Percentiles rank a stretch among this genome's conserved stretches.
phyloP scores from a whole-genome alignment of 2,113 vertebrate species.

The Apus apus region DNA sequence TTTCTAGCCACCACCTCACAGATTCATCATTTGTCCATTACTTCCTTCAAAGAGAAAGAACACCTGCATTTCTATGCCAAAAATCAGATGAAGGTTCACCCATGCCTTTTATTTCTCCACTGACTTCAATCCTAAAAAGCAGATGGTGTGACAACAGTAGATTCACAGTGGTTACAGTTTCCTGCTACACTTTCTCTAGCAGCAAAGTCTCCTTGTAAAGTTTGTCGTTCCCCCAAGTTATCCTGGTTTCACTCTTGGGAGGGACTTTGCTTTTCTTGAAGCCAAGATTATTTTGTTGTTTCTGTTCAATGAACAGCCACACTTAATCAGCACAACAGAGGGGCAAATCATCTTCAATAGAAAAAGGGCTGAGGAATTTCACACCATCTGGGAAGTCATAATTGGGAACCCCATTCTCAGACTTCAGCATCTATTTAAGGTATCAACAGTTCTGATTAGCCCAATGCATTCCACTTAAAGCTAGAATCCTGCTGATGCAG shows the following conservation, averaged over 20 bases:
- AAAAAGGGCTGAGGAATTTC: not conserved
- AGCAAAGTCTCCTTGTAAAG: not conserved
- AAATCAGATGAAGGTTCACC: not conserved
- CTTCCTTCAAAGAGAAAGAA: slow-evolving; percentile 11
- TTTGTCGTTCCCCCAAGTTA: not conserved
- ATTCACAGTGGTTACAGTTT: not conserved
- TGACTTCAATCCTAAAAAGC: not conserved
- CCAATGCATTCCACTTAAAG: not conserved
- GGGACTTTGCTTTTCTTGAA: not conserved
- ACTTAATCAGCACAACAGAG: not conserved
- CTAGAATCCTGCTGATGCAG: not conserved
- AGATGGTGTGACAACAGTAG: not conserved
- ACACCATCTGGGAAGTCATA: not conserved
- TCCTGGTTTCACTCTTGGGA: not conserved
- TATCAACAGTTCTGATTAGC: not conserved
- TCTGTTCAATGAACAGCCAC: not conserved
- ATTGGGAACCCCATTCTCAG: not conserved
- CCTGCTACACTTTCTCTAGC: not conserved
- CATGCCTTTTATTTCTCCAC: not conserved
- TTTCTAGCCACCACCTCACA: slow-evolving; percentile 31
- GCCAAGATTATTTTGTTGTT: not conserved
- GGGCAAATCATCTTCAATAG: not conserved
- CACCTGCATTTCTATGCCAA: not conserved
- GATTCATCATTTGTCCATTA: not conserved
- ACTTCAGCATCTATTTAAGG: not conserved